A percentile compares a stretch with the other conserved stretches of the same genome.
Conservation (phyloP, 2,797 vertebrate genomes). For the Gallinago nigripennis region DNA sequence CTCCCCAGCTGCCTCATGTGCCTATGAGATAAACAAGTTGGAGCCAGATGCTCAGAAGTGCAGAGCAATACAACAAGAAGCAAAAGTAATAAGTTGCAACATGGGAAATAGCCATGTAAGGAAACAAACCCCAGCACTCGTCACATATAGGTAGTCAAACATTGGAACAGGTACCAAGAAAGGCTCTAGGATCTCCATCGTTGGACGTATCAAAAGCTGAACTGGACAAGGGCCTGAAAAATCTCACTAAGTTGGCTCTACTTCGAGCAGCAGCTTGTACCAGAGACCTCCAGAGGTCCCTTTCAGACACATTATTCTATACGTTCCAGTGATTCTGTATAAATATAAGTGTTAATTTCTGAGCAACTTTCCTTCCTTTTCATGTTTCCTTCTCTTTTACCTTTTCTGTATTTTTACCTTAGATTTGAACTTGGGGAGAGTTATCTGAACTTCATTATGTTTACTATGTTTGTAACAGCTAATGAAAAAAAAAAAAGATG, state of each 20-base stretch:
- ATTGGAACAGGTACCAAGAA: not conserved
- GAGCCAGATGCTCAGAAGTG: not conserved
- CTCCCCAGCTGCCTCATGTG: not conserved
- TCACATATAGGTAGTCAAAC: not conserved
- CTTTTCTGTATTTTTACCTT: not conserved
- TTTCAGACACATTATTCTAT: not conserved
- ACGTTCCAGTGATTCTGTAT: not conserved
- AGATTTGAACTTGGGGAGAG: not conserved
- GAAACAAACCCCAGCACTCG: accelerated
- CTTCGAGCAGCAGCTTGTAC: not conserved
- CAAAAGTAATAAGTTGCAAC: not conserved
- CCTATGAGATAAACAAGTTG: accelerated
- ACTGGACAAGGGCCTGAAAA: not conserved
- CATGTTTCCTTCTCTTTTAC: not conserved
- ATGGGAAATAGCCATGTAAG: not conserved
- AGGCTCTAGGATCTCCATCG: not conserved
- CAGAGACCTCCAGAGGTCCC: not conserved
- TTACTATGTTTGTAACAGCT: not conserved
- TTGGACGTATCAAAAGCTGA: not conserved
- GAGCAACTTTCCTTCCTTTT: not conserved
- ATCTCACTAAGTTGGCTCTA: not conserved
- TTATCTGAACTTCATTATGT: not conserved
- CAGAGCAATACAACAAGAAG: not conserved
- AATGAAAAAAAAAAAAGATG: not conserved
- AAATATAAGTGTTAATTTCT: not conserved